A percentile compares a stretch with the other conserved stretches of the same genome.
These are phyloP conservation scores for Rhea pennata DNA, from an alignment of 2,113 vertebrate species.

Conservation along the genomic window DNA sequence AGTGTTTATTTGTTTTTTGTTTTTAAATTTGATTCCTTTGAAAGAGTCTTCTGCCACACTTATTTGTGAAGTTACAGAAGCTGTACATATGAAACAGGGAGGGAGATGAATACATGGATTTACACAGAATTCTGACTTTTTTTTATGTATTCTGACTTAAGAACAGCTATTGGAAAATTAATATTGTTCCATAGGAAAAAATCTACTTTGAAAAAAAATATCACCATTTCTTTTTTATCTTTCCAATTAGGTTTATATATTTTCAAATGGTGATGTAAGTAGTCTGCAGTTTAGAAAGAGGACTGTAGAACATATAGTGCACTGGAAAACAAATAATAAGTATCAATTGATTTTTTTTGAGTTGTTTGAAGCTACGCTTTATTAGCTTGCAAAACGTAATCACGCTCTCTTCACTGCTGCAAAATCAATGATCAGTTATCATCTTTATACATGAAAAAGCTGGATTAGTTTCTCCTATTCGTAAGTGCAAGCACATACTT, in stretches of 20 bases:
- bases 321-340: slow-evolving; percentile 26
- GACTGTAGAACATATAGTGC: not conserved
- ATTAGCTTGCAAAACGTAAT: slow-evolving; percentile 3
- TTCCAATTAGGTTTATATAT: not conserved
- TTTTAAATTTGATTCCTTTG: not conserved
- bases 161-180: not conserved
- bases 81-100: not conserved
- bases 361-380: not conserved
- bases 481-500: not conserved
- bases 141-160: not conserved
- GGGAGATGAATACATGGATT: not conserved
- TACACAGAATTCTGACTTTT: too few relatives aligned
- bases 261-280: not conserved
- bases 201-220: not conserved
- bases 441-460: not conserved
- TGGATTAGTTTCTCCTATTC: not conserved
- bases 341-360: not conserved
- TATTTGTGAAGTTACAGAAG: not conserved
- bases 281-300: not conserved
- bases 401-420: not conserved
- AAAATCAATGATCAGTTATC: not conserved
- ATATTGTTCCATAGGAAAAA: not conserved
- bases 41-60: not conserved
- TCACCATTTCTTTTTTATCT: not conserved
- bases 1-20: too few relatives aligned